These are phyloP conservation scores for Sebastes hubbsi DNA, from an alignment of 2,797 vertebrate species.

Conservation along the genomic window DNA sequence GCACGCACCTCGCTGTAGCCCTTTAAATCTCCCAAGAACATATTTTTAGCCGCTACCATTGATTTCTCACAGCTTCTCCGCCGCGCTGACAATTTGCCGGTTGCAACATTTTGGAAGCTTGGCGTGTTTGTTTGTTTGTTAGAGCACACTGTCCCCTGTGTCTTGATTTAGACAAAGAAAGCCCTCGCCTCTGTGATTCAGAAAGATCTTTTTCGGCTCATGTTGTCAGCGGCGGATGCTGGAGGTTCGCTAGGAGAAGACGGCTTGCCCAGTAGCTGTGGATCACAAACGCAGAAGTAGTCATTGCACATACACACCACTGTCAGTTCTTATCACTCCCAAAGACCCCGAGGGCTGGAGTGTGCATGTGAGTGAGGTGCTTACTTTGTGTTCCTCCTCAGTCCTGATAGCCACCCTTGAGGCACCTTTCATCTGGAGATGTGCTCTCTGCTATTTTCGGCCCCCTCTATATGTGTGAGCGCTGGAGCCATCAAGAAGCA, in stretches of 20 bases:
- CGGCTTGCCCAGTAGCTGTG: slow-evolving; percentile 52
- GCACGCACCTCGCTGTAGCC: slow-evolving; percentile 8
- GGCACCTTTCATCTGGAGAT: slow-evolving; percentile 75
- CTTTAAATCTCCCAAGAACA: slow-evolving; percentile 22
- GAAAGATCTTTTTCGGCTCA: slow-evolving; percentile 51
- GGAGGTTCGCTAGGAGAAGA: slow-evolving; percentile 40
- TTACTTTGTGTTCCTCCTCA: slow-evolving; percentile 76
- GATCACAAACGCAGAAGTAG: slow-evolving; percentile 71
- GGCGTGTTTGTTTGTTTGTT: slow-evolving; percentile 25
- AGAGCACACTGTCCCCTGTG: slow-evolving; percentile 38
- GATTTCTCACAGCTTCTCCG: slow-evolving; percentile 21
- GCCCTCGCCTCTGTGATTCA: slow-evolving; percentile 48
- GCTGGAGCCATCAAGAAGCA: slow-evolving; percentile 71
- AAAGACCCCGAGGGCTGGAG: slow-evolving; percentile 65
- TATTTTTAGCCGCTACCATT: slow-evolving; percentile 44
- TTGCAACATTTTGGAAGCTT: slow-evolving; percentile 38
- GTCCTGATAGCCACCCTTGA: slow-evolving; percentile 79
- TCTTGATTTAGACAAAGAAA: slow-evolving; percentile 69
- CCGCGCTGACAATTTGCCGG: slow-evolving; percentile 25
- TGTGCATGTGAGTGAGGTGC: slow-evolving; percentile 78
- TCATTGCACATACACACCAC: slow-evolving; percentile 73
- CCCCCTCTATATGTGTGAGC: slow-evolving; percentile 59
- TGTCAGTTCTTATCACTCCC: slow-evolving; percentile 80
- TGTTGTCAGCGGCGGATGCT: slow-evolving; percentile 55
- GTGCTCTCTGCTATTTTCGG: slow-evolving; percentile 75